Percentiles rank a stretch among this genome's conserved stretches.
Conservation (phyloP, 2,797 vertebrate species). For the Babyrousa celebensis region DNA sequence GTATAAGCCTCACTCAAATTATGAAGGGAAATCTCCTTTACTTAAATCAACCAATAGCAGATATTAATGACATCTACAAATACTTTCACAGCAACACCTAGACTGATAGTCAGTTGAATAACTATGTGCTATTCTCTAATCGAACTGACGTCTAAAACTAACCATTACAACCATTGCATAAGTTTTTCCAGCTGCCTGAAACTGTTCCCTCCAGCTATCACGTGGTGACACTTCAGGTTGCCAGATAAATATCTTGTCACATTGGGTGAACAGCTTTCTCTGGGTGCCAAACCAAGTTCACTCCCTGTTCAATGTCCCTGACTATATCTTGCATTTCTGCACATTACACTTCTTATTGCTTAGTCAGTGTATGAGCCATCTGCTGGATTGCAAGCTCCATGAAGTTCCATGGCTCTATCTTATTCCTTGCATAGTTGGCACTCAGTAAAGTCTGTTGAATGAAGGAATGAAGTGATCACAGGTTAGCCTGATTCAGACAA, state of each 20-base stretch:
- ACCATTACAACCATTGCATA: neutral
- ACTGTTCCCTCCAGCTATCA: neutral
- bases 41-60: neutral
- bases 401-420: neutral
- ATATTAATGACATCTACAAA: neutral
- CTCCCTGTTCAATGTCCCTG: neutral
- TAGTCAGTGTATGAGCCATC: neutral
- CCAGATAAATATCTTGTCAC: neutral
- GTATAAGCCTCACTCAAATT: neutral
- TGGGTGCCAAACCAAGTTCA: neutral
- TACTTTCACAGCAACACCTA: neutral
- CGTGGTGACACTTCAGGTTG: neutral
- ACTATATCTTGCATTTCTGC: neutral
- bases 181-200: neutral
- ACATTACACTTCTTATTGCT: neutral
- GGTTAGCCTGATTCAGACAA: neutral
- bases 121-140: neutral
- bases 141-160: neutral
- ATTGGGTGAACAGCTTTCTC: neutral
- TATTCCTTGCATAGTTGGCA: neutral
- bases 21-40: slow-evolving; percentile 10
- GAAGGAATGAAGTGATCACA: neutral
- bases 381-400: neutral
- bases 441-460: neutral
- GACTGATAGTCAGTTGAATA: neutral